A percentile compares a stretch with the other conserved stretches of the same genome.
phyloP scores from a whole-genome alignment of 2,888 invertebrate genomes.

The Dichetophora obliterata region DNA sequence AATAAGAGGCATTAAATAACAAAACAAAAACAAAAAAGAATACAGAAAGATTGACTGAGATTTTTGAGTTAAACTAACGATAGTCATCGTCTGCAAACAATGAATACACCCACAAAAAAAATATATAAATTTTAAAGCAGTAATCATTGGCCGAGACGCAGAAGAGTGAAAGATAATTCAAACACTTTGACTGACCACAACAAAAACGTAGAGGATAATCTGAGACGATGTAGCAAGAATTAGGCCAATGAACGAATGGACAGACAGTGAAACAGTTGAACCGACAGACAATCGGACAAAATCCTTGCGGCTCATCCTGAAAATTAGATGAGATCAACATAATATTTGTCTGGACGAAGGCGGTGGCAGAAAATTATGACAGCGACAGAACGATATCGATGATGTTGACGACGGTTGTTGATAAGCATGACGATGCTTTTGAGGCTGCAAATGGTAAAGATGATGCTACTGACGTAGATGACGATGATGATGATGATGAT shows the following conservation, averaged over 20 bases:
- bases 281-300: neutral
- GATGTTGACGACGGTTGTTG: conserved; percentile 10
- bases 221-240: conserved; percentile 2
- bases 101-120: conserved; percentile 35
- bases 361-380: conserved; percentile 31
- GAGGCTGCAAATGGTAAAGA: neutral
- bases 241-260: conserved; percentile 22
- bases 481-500: neutral
- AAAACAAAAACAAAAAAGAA: conserved; percentile 8
- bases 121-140: neutral
- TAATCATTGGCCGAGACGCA: neutral
- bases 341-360: conserved; percentile 7
- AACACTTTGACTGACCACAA: conserved; percentile 35
- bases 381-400: conserved; percentile 17
- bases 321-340: conserved; percentile 36
- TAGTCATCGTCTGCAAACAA: conserved; percentile 40
- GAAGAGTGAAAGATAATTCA: neutral
- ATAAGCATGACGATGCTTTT: neutral
- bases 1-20: neutral
- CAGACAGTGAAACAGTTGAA: neutral
- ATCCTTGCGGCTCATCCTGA: conserved; percentile 30
- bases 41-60: conserved; percentile 5
- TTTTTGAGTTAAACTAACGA: conserved; percentile 9
- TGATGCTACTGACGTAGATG: neutral
- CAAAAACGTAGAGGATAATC: conserved; percentile 10